Evolutionary conservation across 2,888 invertebrate species (phyloP), one percentile per base, ranked within the genome.

Genomic region (Dioctria rufipes): DNA sequence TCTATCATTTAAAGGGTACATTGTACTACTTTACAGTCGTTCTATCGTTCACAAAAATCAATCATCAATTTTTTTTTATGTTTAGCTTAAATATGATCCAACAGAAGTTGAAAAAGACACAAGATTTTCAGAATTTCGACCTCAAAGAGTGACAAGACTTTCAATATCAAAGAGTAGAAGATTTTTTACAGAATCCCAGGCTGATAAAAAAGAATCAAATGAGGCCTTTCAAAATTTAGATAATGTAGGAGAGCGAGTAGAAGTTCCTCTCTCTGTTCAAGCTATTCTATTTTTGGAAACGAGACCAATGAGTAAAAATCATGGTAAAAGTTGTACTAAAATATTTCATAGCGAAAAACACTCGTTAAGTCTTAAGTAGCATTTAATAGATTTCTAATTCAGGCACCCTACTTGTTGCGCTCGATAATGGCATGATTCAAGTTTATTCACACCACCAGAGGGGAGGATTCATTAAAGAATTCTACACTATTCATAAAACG

Each of bases 401-500:
- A 89, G 96, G 94, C 8, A 93, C 93, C 0, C 88, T 96, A 9
- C 87, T 95, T 77, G 91, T 95, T 0, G 91, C 94, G 0, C 88
- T 96, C 82, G 94, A 94, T 86, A 94, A 94, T 83, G 96, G 96
- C 0, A 90, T 91, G 80, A 90, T 95, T 82, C 94, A 96, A 89
- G 91, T 94, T 39, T 96, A 96, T 94, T 95, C 95, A 25, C 94
- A 95, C 87, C 94, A 95, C 87, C 91, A 93, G 58, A 91, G 91
- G 9, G 95, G 94, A 9, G 94, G 94, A 5, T 93, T 92, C 87
- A 89, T 95, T 80, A 92, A 91, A 49, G 90, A 93, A 42, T 96
- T 95, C 88, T 91, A 90, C 61, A 93, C 92, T 3, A 91, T 93
- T 60, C 95, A 95, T 87, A 90, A 91, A 43, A 89, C 91, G 3